A percentile compares a stretch with the other conserved stretches of the same genome.
phyloP scores from a whole-genome alignment of 1,140 invertebrate genomes.

The Stegodyphus dumicola region DNA sequence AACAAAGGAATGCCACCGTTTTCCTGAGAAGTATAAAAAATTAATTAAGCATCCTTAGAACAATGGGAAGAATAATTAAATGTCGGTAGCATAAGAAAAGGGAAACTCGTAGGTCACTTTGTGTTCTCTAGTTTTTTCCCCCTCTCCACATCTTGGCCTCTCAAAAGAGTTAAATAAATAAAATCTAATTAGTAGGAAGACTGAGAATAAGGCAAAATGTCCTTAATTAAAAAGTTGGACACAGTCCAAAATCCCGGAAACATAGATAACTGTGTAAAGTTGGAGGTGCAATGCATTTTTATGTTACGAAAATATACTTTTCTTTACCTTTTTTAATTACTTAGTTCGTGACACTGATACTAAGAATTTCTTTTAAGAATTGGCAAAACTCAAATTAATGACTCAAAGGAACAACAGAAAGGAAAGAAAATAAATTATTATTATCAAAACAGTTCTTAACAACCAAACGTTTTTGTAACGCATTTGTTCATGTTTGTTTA shows the following conservation, averaged over 20 bases:
- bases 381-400: no score
- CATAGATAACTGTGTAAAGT: conserved; percentile 20
- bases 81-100: conserved; percentile 24
- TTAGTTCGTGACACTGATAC: no score
- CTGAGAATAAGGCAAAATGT: conserved; percentile 5
- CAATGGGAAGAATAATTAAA: conserved; percentile 53
- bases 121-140: conserved; percentile 13
- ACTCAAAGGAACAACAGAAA: no score
- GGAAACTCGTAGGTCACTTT: conserved; percentile 45
- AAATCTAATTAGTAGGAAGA: conserved; percentile 53
- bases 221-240: conserved; percentile 52
- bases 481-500: no score
- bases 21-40: conserved; percentile 25
- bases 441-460: no score
- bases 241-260: conserved; percentile 12
- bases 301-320: background rate
- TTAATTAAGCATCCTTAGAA: conserved; percentile 54
- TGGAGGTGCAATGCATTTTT: background rate
- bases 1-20: conserved; percentile 25
- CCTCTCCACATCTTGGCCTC: background rate
- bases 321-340: background rate
- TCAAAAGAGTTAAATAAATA: conserved; percentile 53
- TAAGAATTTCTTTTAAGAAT: no score
- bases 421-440: no score
- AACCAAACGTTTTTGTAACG: no score